Percentiles rank a stretch among this genome's conserved stretches.
These are phyloP conservation scores for Athripsodes cinereus DNA, from an alignment of 2,888 invertebrate genomes.

Conservation along the genomic window DNA sequence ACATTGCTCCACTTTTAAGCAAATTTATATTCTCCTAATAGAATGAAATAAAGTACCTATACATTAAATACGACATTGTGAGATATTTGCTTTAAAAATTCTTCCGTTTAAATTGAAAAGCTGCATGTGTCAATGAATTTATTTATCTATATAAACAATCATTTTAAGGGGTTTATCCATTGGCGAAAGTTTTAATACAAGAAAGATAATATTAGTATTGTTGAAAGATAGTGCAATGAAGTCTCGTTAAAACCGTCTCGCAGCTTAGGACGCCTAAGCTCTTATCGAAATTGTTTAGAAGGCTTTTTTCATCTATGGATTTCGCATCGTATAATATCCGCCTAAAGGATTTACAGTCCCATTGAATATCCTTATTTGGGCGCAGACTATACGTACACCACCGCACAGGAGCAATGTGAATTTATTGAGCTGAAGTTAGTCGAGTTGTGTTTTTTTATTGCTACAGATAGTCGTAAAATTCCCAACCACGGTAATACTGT, in stretches of 20 bases:
- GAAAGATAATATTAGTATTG: too few species aligned
- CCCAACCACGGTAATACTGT: not conserved
- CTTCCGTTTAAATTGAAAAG: too few species aligned
- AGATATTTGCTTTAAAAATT: too few species aligned
- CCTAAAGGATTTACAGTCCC: not conserved
- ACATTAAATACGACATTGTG: too few species aligned
- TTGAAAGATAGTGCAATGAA: not conserved
- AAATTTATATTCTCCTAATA: too few species aligned
- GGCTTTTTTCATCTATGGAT: not conserved
- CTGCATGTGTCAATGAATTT: too few species aligned
- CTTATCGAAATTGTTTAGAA: not conserved
- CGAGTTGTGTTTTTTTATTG: slow-evolving; percentile 13
- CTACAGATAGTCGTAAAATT: slow-evolving; percentile 14
- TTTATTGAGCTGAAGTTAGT: slow-evolving; percentile 11
- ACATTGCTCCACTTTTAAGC: too few species aligned
- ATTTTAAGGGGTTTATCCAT: too few species aligned
- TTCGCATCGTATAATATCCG: not conserved
- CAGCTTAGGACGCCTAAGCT: not conserved
- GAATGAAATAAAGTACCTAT: too few species aligned
- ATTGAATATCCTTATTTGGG: not conserved
- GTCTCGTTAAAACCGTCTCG: not conserved
- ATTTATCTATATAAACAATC: too few species aligned
- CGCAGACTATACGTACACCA: slow-evolving; percentile 4
- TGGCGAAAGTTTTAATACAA: too few species aligned
- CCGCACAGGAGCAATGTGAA: slow-evolving; percentile 10